Evolutionary conservation across 2,797 vertebrate genomes (phyloP).

Genomic region (Manis crassicaudata): DNA sequence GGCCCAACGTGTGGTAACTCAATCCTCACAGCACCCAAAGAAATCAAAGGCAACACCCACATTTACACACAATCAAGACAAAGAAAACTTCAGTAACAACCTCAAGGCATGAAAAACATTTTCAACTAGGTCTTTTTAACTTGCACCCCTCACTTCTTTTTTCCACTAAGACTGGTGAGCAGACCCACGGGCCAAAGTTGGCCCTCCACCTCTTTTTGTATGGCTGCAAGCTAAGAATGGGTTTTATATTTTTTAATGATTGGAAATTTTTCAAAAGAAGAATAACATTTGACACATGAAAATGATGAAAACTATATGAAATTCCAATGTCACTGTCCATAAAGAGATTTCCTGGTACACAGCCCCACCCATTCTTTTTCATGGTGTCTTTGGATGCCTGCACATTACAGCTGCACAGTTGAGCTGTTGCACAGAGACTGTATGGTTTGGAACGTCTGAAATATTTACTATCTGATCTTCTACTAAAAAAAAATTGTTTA

Average conservation of each 20-base stretch:
- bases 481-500: background rate
- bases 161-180: background rate
- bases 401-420: background rate
- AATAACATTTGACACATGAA: background rate
- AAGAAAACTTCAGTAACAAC: background rate
- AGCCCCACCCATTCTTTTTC: background rate
- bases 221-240: background rate
- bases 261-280: background rate
- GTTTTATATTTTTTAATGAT: background rate
- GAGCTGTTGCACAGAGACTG: background rate
- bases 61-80: background rate
- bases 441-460: background rate
- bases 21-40: background rate
- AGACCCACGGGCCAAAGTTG: background rate
- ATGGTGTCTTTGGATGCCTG: background rate
- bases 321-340: background rate
- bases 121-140: background rate
- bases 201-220: background rate
- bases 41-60: background rate
- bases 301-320: constrained; percentile 7
- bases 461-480: background rate
- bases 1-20: background rate
- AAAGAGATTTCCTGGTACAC: background rate
- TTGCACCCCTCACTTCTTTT: background rate
- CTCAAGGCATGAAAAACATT: background rate